Base-by-base conservation (phyloP, 2,888 invertebrate species). In the Agrotis ipsilon region DNA sequence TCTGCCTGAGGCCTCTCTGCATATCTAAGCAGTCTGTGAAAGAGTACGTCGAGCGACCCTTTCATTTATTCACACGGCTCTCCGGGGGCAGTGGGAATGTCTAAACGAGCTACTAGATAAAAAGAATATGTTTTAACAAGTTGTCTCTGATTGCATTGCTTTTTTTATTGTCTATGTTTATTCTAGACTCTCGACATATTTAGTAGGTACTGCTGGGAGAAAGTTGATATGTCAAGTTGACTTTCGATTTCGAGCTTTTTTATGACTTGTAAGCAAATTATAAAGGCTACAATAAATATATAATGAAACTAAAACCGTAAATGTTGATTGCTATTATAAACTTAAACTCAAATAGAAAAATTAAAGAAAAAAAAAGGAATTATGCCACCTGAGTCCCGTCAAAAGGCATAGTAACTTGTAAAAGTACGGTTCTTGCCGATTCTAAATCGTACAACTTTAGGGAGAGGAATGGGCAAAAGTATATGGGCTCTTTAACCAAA, bases 21-120 rank as follows among this genome's bases (percentile, higher is more conserved):
- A 92, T 92, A 89, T 80, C 59, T 84, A 78, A 92, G 86, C 80
- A 89, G 85, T 51, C 54, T 70, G 70, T 92, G 92, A 92, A 86
- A 91, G 92, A 87, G 78, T 75, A 80, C 81, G 87, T 80, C 79
- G 86, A 87, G 89, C 84, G 86, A 87, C 84, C 75, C 59, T 69
- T 72, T 92, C 88, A 92, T 85, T 92, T 92, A 92, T 92, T 92
- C 92, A 90, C 74, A 68, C 66, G 64, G 68, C 72, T 82, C 83
- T 72, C 77, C 48, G 49, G 79, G 70, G 82, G 78, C 78, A 68
- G 63, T 67, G 51, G 48, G 75, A 77, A 83, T 71, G 67, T 66
- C 65, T 79, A 74, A 76, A 81, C 76, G 48, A 74, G 66, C 57
- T 75, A 59, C 83, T 65, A 54, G 66, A 68, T 72, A 77, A 75